Percentiles rank a stretch among this genome's conserved stretches.
phyloP scores from a whole-genome alignment of 2,797 vertebrate genomes.

The Chromis chromis region DNA sequence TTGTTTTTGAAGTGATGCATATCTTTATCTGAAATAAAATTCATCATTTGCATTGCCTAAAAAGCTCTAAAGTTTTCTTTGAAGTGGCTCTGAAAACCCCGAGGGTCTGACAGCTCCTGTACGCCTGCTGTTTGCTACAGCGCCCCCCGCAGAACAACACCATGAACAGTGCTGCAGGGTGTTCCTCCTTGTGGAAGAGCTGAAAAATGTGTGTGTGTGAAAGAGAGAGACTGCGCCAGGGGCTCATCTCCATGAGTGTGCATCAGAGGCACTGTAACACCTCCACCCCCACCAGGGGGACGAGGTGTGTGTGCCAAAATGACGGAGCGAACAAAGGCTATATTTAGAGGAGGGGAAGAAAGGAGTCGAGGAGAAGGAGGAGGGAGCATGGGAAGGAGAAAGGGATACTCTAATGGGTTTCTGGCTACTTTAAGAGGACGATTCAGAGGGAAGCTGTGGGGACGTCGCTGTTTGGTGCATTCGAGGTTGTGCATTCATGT shows the following conservation, averaged over 20 bases:
- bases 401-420: conserved; percentile 30
- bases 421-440: conserved; percentile 25
- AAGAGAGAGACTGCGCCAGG: conserved; percentile 21
- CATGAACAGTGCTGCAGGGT: conserved; percentile 24
- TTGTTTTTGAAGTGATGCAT: no score
- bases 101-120: no score
- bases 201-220: conserved; percentile 1
- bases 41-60: no score
- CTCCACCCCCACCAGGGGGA: conserved; percentile 11
- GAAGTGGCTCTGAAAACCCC: no score
- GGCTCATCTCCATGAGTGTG: conserved; percentile 11
- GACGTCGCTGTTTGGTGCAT: conserved; percentile 15
- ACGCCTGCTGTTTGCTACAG: no score
- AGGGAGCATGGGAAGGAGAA: conserved; percentile 4
- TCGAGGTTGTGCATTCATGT: neutral
- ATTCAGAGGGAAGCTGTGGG: neutral
- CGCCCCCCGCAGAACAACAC: neutral
- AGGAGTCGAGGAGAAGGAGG: conserved; percentile 1
- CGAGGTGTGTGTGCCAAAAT: conserved; percentile 29
- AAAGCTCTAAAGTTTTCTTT: no score
- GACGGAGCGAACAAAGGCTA: conserved; percentile 33
- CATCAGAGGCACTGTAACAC: conserved; percentile 8
- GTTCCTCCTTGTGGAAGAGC: no score
- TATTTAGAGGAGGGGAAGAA: conserved; percentile 43
- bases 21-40: no score